Evolutionary conservation across 2,888 invertebrate genomes (phyloP), one percentile per base, ranked within the genome.

Genomic region (Epinotia brunnichana): DNA sequence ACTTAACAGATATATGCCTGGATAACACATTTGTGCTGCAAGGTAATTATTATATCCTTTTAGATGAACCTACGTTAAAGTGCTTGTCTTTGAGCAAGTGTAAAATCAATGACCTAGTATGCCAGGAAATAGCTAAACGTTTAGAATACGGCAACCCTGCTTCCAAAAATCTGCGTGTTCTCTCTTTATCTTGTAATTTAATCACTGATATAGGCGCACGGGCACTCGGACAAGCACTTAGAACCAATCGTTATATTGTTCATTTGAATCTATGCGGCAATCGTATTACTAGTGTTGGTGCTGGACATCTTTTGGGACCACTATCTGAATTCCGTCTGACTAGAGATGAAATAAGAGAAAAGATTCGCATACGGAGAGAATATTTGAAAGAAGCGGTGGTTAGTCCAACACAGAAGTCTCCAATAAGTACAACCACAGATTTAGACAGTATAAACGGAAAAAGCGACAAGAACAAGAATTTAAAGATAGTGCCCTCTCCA

Each of bases 251-350:
- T 24, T 75, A 74, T 15, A 77, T 90, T 9, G 9, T 83, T 11
- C 83, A 90, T 76, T 77, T 90, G 5, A 87, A 86, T 79, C 75
- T 90, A 70, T 80, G 85, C 4, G 85, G 82, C 29, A 90, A 90
- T 69, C 71, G 68, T 39, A 83, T 90, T 11, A 81, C 84, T 13
- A 85, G 86, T 63, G 60, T 15, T 4, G 90, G 89, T 3, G 82
- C 83, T 1, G 17, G 3, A n/a, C 70, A 72, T n/a, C 80, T 90
- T 19, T 63, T 89, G 3, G 71, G 78, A 11, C 67, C 77, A 67
- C 78, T 90, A 24, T 78, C 74, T 74, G 78, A 83, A 71, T 89
- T 88, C 70, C 78, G 75, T 48, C 57, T 90, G 21, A 81, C 75
- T 0, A 10, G 3, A 5, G 75, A 80, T 15, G 89, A 89, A 69